A percentile compares a stretch with the other conserved stretches of the same genome.
These are phyloP conservation scores for Zygothrica quintamaculata DNA, from an alignment of 2,888 invertebrate species.

Conservation along the genomic window DNA sequence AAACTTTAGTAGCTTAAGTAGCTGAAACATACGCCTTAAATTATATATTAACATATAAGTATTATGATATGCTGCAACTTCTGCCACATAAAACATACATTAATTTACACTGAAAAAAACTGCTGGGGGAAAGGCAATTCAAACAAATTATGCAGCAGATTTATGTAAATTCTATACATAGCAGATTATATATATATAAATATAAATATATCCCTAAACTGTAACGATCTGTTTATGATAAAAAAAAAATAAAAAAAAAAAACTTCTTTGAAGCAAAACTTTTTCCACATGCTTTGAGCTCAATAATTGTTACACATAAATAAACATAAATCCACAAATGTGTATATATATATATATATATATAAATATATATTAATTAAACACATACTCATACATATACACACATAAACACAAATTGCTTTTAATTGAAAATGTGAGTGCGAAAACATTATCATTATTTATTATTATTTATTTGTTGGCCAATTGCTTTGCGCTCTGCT, in stretches of 20 bases:
- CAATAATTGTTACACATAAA: too few species aligned
- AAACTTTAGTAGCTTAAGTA: neutral
- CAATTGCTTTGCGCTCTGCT: conserved; percentile 12
- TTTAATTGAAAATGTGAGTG: conserved; percentile 1
- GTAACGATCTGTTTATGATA: neutral
- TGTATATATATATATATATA: neutral
- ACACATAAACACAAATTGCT: neutral
- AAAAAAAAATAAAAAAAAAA: conserved; percentile 14
- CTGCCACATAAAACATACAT: too few species aligned
- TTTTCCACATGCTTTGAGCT: too few species aligned
- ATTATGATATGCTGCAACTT: too few species aligned
- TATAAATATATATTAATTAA: conserved; percentile 27
- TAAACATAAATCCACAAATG: neutral
- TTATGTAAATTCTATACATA: too few species aligned
- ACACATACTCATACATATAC: conserved; percentile 8
- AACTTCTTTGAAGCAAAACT: too few species aligned
- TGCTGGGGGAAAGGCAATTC: too few species aligned
- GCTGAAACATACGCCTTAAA: neutral
- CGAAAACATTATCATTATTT: conserved; percentile 13
- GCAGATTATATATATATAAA: too few species aligned
- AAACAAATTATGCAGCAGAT: too few species aligned
- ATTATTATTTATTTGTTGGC: conserved; percentile 23
- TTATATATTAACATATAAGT: neutral
- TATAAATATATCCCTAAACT: too few species aligned
- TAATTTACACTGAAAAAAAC: too few species aligned